Base-by-base conservation (phyloP, 2,113 vertebrate genomes). In the Passer montanus region DNA sequence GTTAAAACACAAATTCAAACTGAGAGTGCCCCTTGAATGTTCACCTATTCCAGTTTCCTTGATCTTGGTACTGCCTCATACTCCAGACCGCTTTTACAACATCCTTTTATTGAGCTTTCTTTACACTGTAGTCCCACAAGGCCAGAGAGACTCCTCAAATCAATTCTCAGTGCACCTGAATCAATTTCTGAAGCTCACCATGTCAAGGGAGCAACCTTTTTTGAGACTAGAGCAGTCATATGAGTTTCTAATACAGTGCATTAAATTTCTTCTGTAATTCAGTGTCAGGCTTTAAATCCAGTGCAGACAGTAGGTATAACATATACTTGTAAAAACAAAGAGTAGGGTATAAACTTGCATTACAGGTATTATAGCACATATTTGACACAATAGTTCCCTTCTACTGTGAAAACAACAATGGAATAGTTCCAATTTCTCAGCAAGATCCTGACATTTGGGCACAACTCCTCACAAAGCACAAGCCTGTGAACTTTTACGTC, bases 121-220 rank as follows among this genome's bases (percentile, higher is more conserved):
- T 94, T 87, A 37, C 77, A 74, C n/a, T 58, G 26, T 46, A 83
- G 63, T 94, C 89, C 83, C 47, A 5, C 47, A 93, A 93, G 69
- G 69, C 92, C 59, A 90, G 64, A 95, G 56, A 84, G 78, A 92
- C 47, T 94, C 87, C 90, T 94, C 80, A 77, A 96, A 95, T 97
- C 94, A 94, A 96, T 97, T 94, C 90, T 93, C 78, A 80, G 84
- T 69, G 76, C 74, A 90, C 60, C 77, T 90, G 85, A 96, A 97
- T 97, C 96, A 94, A 94, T 97, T 95, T 94, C 87, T 93, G 83
- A 93, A 95, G 88, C 91, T 84, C 60, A 79, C 89, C 55, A 63
- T 72, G 87, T 95, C 96, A 97, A 86, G 87, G 89, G 84, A 97
- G 59, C 59, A 95, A 83, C 37, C 21, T 68, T 90, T 69, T 59